These are phyloP conservation scores for Anas capensis DNA, from an alignment of 2,797 vertebrate species.

Conservation along the genomic window DNA sequence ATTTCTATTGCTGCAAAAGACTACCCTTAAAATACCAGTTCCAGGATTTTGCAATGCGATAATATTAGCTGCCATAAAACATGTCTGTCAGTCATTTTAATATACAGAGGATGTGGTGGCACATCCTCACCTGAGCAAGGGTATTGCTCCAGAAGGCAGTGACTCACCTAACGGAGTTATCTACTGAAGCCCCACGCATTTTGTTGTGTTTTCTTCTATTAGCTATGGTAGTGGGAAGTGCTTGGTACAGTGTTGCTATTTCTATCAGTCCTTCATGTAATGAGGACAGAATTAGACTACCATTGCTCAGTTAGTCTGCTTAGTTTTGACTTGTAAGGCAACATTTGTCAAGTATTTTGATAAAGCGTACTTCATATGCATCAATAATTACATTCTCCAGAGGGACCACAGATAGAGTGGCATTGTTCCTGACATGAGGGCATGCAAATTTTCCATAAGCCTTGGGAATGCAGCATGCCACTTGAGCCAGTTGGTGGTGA, in stretches of 20 bases:
- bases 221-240: accelerated
- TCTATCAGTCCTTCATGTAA: not conserved
- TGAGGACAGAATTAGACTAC: not conserved
- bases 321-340: not conserved
- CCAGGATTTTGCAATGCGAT: accelerated
- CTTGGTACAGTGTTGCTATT: accelerated
- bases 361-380: not conserved
- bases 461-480: not conserved
- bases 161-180: accelerated
- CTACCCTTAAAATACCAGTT: accelerated
- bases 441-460: slow-evolving; percentile 36
- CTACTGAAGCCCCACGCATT: accelerated
- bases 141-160: not conserved
- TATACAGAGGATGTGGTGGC: accelerated
- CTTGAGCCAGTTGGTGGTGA: slow-evolving; percentile 41
- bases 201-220: not conserved
- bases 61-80: not conserved
- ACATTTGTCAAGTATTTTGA: not conserved
- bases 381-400: slow-evolving; percentile 3
- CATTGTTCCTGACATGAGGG: not conserved
- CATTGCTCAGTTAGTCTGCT: not conserved
- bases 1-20: not conserved
- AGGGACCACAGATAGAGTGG: not conserved
- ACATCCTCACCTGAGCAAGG: accelerated
- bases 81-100: accelerated